Evolutionary conservation across 2,797 vertebrate genomes (phyloP).

Genomic region (Parotocinclus haroldoi): DNA sequence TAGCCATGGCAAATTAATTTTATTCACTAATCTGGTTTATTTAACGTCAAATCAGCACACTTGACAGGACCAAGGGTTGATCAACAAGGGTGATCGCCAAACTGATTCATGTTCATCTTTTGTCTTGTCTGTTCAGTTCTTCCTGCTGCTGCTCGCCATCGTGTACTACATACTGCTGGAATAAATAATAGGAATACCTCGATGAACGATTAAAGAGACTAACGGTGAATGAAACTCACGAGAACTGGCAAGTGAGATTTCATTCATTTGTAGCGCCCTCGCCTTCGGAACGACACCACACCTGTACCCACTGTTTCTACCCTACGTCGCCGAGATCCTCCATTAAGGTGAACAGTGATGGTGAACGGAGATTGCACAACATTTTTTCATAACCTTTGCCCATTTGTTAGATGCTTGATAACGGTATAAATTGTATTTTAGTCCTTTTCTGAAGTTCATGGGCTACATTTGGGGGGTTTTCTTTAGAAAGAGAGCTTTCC

Average conservation of each 20-base stretch:
- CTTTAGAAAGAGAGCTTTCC: too few species aligned
- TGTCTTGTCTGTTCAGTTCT: conserved; percentile 57
- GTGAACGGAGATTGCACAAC: conserved; percentile 3
- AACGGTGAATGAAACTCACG: background rate
- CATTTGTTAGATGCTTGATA: too few species aligned
- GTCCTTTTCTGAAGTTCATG: too few species aligned
- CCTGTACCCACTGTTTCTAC: background rate
- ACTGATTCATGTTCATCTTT: too few species aligned
- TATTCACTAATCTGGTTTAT: too few species aligned
- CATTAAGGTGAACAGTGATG: background rate
- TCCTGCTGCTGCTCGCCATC: conserved; percentile 65
- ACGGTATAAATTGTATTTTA: too few species aligned
- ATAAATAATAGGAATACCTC: conserved; percentile 43
- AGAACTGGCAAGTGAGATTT: background rate
- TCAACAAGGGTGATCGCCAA: too few species aligned
- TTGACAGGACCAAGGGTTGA: too few species aligned
- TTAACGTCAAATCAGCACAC: too few species aligned
- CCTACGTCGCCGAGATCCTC: background rate
- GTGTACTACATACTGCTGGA: conserved; percentile 63
- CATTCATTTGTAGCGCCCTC: conserved; percentile 1
- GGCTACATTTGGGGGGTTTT: too few species aligned
- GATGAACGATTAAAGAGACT: background rate
- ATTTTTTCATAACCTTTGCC: background rate
- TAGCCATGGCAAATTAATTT: too few species aligned
- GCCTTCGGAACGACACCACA: conserved; percentile 6